Base-by-base conservation (phyloP, 2,113 vertebrate species). In the Lasiurus cinereus region DNA sequence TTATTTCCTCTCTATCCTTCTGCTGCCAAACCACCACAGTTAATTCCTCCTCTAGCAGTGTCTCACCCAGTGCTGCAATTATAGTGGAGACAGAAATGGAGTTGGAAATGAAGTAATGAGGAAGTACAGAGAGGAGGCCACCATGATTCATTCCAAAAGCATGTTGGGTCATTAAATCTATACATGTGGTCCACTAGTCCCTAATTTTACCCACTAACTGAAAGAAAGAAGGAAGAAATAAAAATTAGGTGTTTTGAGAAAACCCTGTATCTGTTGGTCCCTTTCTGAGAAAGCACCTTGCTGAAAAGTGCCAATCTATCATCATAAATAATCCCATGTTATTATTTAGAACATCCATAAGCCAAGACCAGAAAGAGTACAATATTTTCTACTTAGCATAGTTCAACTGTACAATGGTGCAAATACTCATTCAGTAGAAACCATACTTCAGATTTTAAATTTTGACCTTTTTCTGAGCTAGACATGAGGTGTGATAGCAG, bases 1-100 rank as follows among this genome's bases (percentile, higher is more conserved):
- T 83, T 95, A 95, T 96, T 97, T 97, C 93, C 96, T 96, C 64
- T 83, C 64, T 54, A 4, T 1, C 87, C 33, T 91, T 86, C 94
- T 67, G 83, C 69, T 98, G 97, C 97, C 98, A 98, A 97, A 97
- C 96, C 95, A 96, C 96, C 95, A 96, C 46, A 88, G 50, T 92
- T 96, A 80, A 94, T 95, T 96, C 92, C 83, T 78, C 36, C 89
- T 92, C 43, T 4, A 96, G 79, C 87, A 95, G 83, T 6, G 21
- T 91, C 85, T 94, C 92, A 92, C 87, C 95, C 97, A 91, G 90
- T 8, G 24, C 70, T 74, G 96, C 83, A 97, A 95, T 82, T 97
- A 97, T 13, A 29, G 93, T 70, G 94, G 95, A 97, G 89, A 95
- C 33, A 82, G 77, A 77, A 36, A 66, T 94, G 91, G 80, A 70